Evolutionary conservation across 2,113 vertebrate species (phyloP), one percentile per base, ranked within the genome.

Genomic region (Lophura nycthemera): DNA sequence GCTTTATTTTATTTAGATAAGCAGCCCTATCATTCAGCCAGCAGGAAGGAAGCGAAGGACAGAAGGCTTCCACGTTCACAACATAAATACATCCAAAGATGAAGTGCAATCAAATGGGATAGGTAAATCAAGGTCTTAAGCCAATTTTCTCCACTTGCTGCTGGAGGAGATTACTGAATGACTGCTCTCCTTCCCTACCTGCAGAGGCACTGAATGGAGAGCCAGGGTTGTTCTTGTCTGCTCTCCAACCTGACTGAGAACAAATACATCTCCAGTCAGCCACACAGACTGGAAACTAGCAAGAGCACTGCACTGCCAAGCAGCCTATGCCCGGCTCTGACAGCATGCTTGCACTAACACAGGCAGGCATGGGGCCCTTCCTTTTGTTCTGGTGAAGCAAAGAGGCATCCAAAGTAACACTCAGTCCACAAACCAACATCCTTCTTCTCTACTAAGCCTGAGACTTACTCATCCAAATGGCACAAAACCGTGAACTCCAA

Each of bases 191-290:
- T 36, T 66, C n/a, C 43, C 22, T 15, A 78, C 74, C 85, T 65
- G 79, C 29, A 73, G 40, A 56, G 59, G 67, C 52, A 42, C 30
- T 19, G 38, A 85, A 61, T 24, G 84, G n/a, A 50, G 76, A 88
- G 40, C 22, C 92, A 82, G 17, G 21, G 69, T 80, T 32, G 59
- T 71, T 80, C 92, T 88, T 76, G 45, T 2, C 5, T 90, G 81
- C 85, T 64, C 91, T 57, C 38, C n/a, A 87, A 75, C 48, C 71
- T 61, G 71, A 83, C 52, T 63, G 73, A 85, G 89, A 92, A 83
- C 71, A 91, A 87, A 95, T 85, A 77, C 43, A 88, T 88, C 79
- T 88, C 82, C 83, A 76, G 60, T 83, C 90, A 94, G 63, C 66
- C n/a, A 83, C 65, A 29, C 67, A 95, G 13, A 30, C 67, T 83